Conservation (phyloP, 2,113 vertebrate genomes). For the Sterna hirundo region DNA sequence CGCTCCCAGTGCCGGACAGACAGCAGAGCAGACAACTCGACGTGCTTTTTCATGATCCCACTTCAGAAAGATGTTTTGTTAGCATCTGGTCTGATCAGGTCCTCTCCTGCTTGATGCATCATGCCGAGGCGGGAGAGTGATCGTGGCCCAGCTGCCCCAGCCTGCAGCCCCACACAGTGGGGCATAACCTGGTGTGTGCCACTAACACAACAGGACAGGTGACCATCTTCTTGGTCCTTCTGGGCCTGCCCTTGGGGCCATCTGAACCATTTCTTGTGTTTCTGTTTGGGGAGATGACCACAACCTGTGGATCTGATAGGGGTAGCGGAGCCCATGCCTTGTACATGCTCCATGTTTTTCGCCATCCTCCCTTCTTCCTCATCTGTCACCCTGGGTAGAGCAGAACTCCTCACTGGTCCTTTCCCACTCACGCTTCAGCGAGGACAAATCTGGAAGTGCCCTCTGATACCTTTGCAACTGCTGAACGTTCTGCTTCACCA, state of each 20-base stretch:
- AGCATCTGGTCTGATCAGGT: not conserved
- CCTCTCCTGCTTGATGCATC: not conserved
- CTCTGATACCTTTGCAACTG: not conserved
- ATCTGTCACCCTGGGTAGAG: not conserved
- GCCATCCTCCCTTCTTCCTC: not conserved
- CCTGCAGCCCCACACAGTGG: rapidly evolving
- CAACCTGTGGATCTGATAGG: not conserved
- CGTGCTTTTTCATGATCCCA: not conserved
- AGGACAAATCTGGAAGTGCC: not conserved
- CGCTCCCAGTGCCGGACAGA: rapidly evolving
- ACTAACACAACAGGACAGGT: not conserved
- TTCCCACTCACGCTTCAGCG: not conserved
- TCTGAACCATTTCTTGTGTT: not conserved
- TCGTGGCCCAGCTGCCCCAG: not conserved
- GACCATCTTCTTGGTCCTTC: not conserved
- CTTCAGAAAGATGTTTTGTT: not conserved
- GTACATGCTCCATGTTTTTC: not conserved
- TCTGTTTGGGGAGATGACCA: not conserved
- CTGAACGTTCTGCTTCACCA: not conserved
- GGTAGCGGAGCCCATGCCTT: not conserved
- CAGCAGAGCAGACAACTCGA: not conserved
- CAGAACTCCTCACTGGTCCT: not conserved
- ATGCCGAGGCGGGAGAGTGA: rapidly evolving
- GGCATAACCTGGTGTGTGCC: not conserved
- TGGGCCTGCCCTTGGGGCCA: not conserved